Percentiles rank a stretch among this genome's conserved stretches.
Evolutionary conservation across 2,797 vertebrate genomes (phyloP).

Genomic region (Graptemys geographica): DNA sequence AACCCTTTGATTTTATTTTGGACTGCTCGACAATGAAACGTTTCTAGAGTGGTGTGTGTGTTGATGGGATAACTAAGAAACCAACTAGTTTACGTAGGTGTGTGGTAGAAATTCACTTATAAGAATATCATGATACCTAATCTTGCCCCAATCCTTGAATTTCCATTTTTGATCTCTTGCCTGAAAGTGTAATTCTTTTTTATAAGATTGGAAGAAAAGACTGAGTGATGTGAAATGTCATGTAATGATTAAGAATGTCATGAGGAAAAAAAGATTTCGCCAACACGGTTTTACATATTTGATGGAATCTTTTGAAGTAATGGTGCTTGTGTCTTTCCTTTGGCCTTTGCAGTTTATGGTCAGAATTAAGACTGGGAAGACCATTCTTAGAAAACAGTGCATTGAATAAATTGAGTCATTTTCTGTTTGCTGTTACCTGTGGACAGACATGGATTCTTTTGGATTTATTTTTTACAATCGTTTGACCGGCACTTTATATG

Average conservation of each 20-base stretch:
- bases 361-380: conserved; percentile 1
- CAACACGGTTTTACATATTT: not conserved
- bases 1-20: conserved; percentile 27
- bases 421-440: conserved; percentile 13
- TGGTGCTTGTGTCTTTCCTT: conserved; percentile 6
- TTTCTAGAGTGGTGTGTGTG: conserved; percentile 1
- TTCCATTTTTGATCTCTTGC: conserved; percentile 28
- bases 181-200: conserved; percentile 32
- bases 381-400: not conserved
- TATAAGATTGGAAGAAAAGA: conserved; percentile 39
- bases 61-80: conserved; percentile 2
- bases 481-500: not conserved
- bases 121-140: not conserved
- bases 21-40: not conserved
- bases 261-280: not conserved
- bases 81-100: not conserved
- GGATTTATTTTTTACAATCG: fast-evolving
- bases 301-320: not conserved
- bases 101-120: not conserved
- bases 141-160: not conserved
- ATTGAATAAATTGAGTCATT: not conserved
- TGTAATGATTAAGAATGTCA: conserved; percentile 1
- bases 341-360: not conserved
- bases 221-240: not conserved
- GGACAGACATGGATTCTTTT: not conserved